A percentile compares a stretch with the other conserved stretches of the same genome.
Conservation (phyloP, 2,888 invertebrate genomes). For the Hypselothyrea guttata region DNA sequence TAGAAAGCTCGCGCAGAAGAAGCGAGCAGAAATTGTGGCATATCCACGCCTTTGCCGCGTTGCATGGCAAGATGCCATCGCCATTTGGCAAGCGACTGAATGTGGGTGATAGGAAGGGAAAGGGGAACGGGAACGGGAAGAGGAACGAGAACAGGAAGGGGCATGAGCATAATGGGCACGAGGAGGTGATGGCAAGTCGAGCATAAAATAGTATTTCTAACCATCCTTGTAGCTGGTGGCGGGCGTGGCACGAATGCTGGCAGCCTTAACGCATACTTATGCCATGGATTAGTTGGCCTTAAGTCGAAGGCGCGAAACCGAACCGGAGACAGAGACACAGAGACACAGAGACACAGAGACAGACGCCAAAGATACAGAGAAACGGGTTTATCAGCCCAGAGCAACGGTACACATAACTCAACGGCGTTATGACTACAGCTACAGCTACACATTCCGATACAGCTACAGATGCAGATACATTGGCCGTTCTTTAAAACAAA, state of each 20-base stretch:
- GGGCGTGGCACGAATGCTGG: conserved; percentile 15
- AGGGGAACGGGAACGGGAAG: neutral
- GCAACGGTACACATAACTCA: conserved; percentile 59
- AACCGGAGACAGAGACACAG: conserved; percentile 1
- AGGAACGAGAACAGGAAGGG: conserved; percentile 31
- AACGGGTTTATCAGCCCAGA: too few species aligned
- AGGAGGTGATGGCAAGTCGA: conserved; percentile 38
- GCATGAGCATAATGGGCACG: neutral
- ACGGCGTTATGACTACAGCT: conserved; percentile 36
- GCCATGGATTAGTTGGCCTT: conserved; percentile 59
- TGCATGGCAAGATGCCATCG: conserved; percentile 75
- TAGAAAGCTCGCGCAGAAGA: conserved; percentile 39
- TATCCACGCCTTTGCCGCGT: conserved; percentile 51
- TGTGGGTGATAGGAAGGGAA: conserved; percentile 31
- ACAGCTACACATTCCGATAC: conserved; percentile 21
- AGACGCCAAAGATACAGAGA: conserved; percentile 5
- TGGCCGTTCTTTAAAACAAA: conserved; percentile 4
- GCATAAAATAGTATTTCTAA: conserved; percentile 74
- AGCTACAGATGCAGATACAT: conserved; percentile 1
- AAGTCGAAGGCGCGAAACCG: conserved; percentile 23
- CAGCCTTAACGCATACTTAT: conserved; percentile 41
- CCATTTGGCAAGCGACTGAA: conserved; percentile 38
- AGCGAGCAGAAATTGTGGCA: conserved; percentile 27
- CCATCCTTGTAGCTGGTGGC: conserved; percentile 38
- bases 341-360: conserved; percentile 4